Conservation (phyloP, 2,113 vertebrate species). For the Tinamus guttatus region DNA sequence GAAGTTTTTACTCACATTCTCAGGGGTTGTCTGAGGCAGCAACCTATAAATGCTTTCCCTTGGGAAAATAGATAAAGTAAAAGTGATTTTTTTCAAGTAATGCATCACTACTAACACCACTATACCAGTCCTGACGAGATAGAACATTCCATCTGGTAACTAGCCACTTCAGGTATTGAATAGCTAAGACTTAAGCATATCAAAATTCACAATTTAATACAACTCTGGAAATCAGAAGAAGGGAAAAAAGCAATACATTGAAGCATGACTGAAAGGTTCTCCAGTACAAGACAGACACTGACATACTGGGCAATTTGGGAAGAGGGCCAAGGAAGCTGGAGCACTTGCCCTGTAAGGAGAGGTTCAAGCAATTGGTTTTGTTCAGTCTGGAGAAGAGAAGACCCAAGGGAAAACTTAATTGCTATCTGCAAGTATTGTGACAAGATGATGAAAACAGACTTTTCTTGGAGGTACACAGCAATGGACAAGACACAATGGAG, state of each 20-base stretch:
- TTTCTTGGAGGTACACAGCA: not conserved
- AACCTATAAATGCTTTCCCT: conserved; percentile 97
- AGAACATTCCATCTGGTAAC: not conserved
- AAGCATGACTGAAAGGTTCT: not conserved
- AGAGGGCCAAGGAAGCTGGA: not conserved
- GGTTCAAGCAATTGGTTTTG: not conserved
- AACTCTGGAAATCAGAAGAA: not conserved
- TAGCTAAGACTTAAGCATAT: not conserved
- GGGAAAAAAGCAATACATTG: not conserved
- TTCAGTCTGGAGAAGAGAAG: not conserved
- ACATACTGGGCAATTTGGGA: not conserved
- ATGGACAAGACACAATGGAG: not conserved
- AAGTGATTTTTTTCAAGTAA: not conserved
- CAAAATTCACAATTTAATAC: not conserved
- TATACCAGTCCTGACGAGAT: not conserved
- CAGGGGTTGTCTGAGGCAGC: conserved; percentile 95
- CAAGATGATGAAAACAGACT: not conserved
- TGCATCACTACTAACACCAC: not conserved
- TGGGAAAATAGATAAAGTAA: not conserved
- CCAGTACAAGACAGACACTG: not conserved
- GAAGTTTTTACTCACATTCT: conserved; percentile 98
- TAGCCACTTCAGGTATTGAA: not conserved
- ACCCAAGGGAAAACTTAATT: not conserved
- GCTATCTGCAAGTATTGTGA: not conserved
- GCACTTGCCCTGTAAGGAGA: not conserved